Base-by-base conservation (phyloP, 2,113 vertebrate genomes). In the Dunckerocampus dactyliophorus region DNA sequence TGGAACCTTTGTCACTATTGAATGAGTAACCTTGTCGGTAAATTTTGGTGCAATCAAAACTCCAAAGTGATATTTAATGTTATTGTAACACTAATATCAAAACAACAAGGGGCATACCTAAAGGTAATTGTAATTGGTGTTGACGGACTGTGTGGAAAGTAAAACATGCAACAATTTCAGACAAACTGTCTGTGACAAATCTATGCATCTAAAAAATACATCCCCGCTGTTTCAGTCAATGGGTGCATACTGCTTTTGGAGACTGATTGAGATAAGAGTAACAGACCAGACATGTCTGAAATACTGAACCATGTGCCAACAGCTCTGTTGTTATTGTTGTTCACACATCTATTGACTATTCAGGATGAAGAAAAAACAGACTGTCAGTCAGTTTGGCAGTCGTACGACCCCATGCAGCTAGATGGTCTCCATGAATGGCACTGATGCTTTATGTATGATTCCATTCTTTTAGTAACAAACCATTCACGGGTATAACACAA, bases 361-460 rank as follows among this genome's bases (percentile, higher is more conserved):
- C 66, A 71, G 76, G 71, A 78, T 81, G 75, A 83, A 82, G 77
- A 34, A 88, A 86, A 79, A 76, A 83, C 67, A 76, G 81, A 48
- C 79, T 88, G 31, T 34, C 31, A 34, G 84, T 81, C 75, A 74
- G 75, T 70, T 65, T 88, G 82, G 86, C 84, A 83, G 77, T 54
- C 64, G 6, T 72, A 69, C 61, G 73, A 79, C 78, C 69, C 75
- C 69, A 76, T 74, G 69, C 77, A 78, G 66, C 50, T 57, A 75
- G 71, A 76, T 57, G 72, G 64, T 69, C 57, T 46, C 60, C 65
- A 75, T 59, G 59, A 63, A 69, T 80, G 69, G 61, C 61, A 76
- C 71, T 74, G 63, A 71, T 80, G 54, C 67, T 65, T 62, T 78
- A 68, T 74, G 59, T 72, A 42, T 8, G 63, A 53, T 62, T 39